A percentile compares a stretch with the other conserved stretches of the same genome.
Evolutionary conservation across 2,797 vertebrate species (phyloP).

Genomic region (Smutsia gigantea): DNA sequence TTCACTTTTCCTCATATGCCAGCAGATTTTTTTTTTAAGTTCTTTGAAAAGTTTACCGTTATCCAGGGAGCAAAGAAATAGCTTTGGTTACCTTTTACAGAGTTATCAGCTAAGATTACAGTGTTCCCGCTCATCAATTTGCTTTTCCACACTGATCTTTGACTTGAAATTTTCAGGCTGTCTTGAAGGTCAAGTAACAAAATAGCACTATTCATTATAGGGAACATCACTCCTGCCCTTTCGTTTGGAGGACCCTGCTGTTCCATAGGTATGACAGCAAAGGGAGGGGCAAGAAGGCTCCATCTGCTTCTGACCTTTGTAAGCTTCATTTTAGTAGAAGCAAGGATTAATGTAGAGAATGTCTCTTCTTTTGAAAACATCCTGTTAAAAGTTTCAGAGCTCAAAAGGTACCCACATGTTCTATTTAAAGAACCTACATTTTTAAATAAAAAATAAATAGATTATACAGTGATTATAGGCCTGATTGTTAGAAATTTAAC

Average conservation of each 20-base stretch:
- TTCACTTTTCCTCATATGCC: conserved; percentile 13
- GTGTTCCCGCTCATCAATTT: conserved; percentile 69
- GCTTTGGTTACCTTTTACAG: conserved; percentile 67
- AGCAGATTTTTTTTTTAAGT: not conserved
- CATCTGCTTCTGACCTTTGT: conserved; percentile 74
- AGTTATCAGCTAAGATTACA: conserved; percentile 69
- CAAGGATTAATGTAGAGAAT: conserved; percentile 65
- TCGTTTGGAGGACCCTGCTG: conserved; percentile 60
- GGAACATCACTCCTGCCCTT: conserved; percentile 75
- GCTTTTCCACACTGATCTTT: conserved; percentile 72
- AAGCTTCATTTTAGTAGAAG: conserved; percentile 44
- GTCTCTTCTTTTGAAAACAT: conserved; percentile 62
- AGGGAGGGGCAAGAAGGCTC: conserved; percentile 13
- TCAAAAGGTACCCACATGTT: conserved; percentile 24
- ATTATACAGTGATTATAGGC: not conserved
- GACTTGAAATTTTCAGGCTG: conserved; percentile 72
- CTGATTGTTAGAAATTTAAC: not conserved
- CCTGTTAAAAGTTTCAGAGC: conserved; percentile 71
- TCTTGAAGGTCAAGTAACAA: conserved; percentile 79
- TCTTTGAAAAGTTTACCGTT: conserved; percentile 74
- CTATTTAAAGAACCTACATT: conserved; percentile 26
- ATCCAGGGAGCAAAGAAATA: conserved; percentile 63
- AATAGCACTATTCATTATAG: conserved; percentile 75
- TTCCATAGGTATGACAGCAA: not conserved
- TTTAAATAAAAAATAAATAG: not conserved